Evolutionary conservation across 1,140 invertebrate species (phyloP).

Genomic region (Listronotus oregonensis): DNA sequence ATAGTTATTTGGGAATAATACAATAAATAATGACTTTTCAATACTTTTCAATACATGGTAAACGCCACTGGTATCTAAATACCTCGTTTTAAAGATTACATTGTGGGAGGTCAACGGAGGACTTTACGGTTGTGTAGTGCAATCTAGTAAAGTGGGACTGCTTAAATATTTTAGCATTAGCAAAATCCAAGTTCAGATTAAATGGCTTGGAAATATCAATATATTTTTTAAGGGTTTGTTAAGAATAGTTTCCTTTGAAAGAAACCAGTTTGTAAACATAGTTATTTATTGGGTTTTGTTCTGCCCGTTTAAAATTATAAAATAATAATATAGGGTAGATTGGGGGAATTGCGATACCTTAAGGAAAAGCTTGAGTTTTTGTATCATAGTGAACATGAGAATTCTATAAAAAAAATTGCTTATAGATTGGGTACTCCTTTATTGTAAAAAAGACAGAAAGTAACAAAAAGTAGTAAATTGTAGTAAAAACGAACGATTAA

Average conservation of each 20-base stretch:
- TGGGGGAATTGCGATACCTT: too few species aligned
- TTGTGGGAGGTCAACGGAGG: neutral
- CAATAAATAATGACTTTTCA: too few species aligned
- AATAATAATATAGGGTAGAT: too few species aligned
- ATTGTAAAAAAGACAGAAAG: too few species aligned
- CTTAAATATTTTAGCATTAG: constrained; percentile 10
- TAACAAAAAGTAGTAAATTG: too few species aligned
- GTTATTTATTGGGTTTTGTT: neutral
- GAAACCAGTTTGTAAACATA: neutral
- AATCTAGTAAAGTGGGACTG: constrained; percentile 4
- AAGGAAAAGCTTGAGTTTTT: too few species aligned
- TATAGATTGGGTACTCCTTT: too few species aligned
- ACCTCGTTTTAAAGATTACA: constrained; percentile 1
- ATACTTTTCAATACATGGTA: neutral
- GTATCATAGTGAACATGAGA: too few species aligned
- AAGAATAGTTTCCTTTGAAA: neutral
- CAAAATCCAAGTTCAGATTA: neutral
- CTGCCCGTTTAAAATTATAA: too few species aligned
- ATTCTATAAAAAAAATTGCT: too few species aligned
- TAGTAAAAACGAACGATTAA: too few species aligned
- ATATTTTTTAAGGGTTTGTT: neutral
- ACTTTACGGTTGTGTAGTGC: constrained; percentile 7
- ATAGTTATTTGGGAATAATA: too few species aligned
- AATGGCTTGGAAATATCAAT: neutral
- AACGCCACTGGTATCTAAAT: constrained; percentile 1